phyloP scores from a whole-genome alignment of 2,113 vertebrate species.

The Bothrops jararaca region DNA sequence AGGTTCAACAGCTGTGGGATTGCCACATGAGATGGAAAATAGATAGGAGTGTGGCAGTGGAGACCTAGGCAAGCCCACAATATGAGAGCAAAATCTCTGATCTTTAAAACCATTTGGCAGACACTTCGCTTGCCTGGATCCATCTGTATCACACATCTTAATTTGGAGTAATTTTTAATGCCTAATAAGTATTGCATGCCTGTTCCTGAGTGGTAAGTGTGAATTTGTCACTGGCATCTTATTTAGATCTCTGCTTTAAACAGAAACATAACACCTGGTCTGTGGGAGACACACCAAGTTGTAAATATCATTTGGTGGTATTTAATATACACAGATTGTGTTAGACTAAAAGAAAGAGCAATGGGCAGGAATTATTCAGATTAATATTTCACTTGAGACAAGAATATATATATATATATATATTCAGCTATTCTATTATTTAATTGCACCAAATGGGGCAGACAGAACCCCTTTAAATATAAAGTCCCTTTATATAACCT shows the following conservation, averaged over 20 bases:
- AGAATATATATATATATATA: too few relatives aligned
- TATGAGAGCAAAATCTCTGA: not conserved
- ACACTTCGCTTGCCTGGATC: not conserved
- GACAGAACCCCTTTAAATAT: not conserved
- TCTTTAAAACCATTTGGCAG: conserved; percentile 16
- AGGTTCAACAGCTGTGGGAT: conserved; percentile 21
- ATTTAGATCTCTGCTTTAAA: conserved; percentile 13
- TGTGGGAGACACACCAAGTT: conserved; percentile 7
- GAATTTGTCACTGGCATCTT: conserved; percentile 22
- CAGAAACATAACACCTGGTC: conserved; percentile 15
- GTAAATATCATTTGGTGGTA: conserved; percentile 12
- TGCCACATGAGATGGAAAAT: conserved; percentile 22
- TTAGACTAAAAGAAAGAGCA: conserved; percentile 19
- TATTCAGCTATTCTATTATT: not conserved
- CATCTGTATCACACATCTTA: conserved; percentile 13
- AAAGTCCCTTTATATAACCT: not conserved
- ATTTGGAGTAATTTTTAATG: not conserved
- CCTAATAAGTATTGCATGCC: not conserved
- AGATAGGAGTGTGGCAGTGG: conserved; percentile 2
- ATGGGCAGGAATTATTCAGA: not conserved
- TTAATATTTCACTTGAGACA: not conserved
- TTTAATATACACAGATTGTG: conserved; percentile 20
- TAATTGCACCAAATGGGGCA: not conserved
- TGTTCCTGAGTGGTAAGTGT: conserved; percentile 6
- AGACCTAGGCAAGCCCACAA: not conserved